Base-by-base conservation (phyloP, 2,888 invertebrate genomes). In the Brachyopa scutellaris region DNA sequence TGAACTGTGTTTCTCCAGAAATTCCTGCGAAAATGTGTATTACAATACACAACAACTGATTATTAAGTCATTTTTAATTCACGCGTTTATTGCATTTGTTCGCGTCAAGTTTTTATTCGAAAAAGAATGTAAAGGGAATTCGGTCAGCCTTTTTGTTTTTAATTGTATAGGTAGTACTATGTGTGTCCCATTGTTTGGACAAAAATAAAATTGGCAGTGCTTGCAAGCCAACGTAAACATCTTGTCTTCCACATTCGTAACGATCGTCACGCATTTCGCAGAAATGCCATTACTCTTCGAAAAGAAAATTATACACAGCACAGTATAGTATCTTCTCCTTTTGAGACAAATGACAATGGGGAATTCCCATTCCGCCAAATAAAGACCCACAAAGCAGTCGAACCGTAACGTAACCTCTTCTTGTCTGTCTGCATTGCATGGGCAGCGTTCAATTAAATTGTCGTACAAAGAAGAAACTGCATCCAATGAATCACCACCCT, bases 361-460 rank as follows among this genome's bases (percentile, higher is more conserved):
- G 66, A 82, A 82, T 66, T 77, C 82, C 82, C 67, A 49, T 47
- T 49, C 55, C 21, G 6, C 70, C 72, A 64, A 76, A 26, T 19
- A 61, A 42, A 42, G n/a, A 61, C 55, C 53, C 21, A 47, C 55
- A 57, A 31, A 55, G n/a, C 31, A 23, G n/a, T 36, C 53, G n/a
- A 29, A 61, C 9, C 61, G 26, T 62, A 59, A 59, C 62, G 42
- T 6, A 17, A 72, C 29, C 64, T 59, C 40, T 8, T 33, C 23
- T 36, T 29, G 29, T 6, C 7, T 49, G 55, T 40, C 62, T 61
- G 36, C 26, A 26, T 49, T 36, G 57, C 8, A 55, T 15, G 33
- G n/a, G 49, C 62, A 59, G 70, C 70, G 45, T 53, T 77, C 77
- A 33, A 64, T 55, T 77, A 66, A 77, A 82, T 77, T 76, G 82